Evolutionary conservation across 2,113 vertebrate genomes (phyloP).

Genomic region (Platichthys stellatus): DNA sequence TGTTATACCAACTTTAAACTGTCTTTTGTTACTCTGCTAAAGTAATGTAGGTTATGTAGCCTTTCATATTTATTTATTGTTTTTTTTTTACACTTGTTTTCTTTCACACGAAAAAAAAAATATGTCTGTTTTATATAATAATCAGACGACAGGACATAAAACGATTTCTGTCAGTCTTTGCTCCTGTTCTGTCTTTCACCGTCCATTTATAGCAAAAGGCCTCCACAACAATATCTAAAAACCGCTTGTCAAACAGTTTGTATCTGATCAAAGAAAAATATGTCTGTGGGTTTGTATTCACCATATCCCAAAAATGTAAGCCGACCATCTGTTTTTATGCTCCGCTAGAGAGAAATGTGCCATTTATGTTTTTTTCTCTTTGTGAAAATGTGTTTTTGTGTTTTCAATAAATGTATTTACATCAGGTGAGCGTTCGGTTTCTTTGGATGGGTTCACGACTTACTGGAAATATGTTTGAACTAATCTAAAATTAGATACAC

Average conservation of each 20-base stretch:
- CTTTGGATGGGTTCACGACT: neutral
- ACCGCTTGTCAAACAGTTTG: slow-evolving; percentile 14
- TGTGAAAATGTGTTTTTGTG: slow-evolving; percentile 64
- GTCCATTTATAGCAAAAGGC: slow-evolving; percentile 28
- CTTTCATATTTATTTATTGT: slow-evolving; percentile 69
- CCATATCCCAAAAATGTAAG: slow-evolving; percentile 20
- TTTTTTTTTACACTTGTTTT: slow-evolving; percentile 21
- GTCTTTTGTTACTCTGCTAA: slow-evolving; percentile 39
- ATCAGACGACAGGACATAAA: slow-evolving; percentile 8
- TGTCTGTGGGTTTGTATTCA: slow-evolving; percentile 47
- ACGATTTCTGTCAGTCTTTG: neutral
- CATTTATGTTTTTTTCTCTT: slow-evolving; percentile 45
- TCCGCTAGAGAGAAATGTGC: slow-evolving; percentile 51
- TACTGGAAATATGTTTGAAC: neutral
- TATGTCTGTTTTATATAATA: slow-evolving; percentile 43
- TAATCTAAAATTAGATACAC: neutral
- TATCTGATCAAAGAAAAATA: slow-evolving; percentile 27
- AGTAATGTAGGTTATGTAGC: slow-evolving; percentile 40
- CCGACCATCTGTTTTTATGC: slow-evolving; percentile 36
- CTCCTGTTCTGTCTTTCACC: slow-evolving; percentile 20
- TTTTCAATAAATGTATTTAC: slow-evolving; percentile 75
- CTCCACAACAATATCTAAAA: slow-evolving; percentile 27
- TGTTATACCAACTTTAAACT: slow-evolving; percentile 23
- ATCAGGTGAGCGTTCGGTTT: slow-evolving; percentile 21
- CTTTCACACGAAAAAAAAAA: slow-evolving; percentile 9